Evolutionary conservation across 1,140 invertebrate species (phyloP).

Genomic region (Pteromalus puparum): DNA sequence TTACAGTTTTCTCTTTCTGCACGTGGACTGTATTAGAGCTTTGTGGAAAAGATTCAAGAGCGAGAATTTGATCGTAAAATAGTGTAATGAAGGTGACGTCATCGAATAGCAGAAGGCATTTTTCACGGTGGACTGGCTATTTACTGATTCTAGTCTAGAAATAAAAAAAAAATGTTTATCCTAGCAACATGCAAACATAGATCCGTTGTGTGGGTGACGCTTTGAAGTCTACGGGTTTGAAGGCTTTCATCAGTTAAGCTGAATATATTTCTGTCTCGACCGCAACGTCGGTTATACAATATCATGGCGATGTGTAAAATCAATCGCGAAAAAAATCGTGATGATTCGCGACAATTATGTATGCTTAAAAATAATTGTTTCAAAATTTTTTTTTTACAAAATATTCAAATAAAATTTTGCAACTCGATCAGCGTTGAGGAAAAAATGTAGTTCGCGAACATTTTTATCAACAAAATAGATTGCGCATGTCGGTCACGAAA

Average conservation of each 20-base stretch:
- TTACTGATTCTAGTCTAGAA: conserved; percentile 7
- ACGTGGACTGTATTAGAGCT: too few relatives aligned
- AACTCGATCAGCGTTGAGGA: too few relatives aligned
- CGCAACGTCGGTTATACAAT: neutral
- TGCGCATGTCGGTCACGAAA: neutral
- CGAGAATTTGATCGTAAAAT: too few relatives aligned
- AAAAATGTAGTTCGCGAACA: neutral
- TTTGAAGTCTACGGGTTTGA: conserved; percentile 11
- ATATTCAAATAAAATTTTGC: too few relatives aligned
- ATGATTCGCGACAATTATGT: too few relatives aligned
- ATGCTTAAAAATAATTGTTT: too few relatives aligned
- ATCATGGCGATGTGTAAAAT: too few relatives aligned
- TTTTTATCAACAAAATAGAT: neutral
- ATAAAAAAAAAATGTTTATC: conserved; percentile 31
- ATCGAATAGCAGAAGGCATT: neutral
- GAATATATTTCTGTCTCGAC: neutral
- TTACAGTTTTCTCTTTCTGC: neutral
- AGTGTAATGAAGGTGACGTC: too few relatives aligned
- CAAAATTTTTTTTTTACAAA: too few relatives aligned
- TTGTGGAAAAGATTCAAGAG: too few relatives aligned
- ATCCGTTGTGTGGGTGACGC: conserved; percentile 21
- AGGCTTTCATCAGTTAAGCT: conserved; percentile 9
- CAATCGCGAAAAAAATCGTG: too few relatives aligned
- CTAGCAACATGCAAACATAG: conserved; percentile 1
- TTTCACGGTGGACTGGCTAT: neutral